A percentile compares a stretch with the other conserved stretches of the same genome.
These are phyloP conservation scores for Heliocidaris tuberculata DNA, from an alignment of 35 echinoderm and acorn worm species.

Conservation along the genomic window DNA sequence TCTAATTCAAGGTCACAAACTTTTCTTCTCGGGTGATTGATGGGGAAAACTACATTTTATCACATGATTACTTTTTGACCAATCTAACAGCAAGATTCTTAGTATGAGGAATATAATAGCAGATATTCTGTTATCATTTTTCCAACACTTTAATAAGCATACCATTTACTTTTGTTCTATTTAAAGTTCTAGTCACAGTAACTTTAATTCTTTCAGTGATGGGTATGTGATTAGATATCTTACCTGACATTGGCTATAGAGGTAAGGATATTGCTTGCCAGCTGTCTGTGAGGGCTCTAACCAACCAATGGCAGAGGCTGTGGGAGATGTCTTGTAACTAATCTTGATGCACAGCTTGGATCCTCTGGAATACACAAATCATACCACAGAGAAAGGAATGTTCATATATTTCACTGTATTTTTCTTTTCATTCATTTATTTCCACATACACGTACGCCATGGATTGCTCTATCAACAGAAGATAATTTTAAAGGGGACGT, in stretches of 20 bases:
- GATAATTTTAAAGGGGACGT: too few relatives aligned
- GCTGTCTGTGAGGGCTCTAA: conserved; percentile 79
- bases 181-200: too few relatives aligned
- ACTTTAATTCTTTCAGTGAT: background rate
- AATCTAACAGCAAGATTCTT: too few relatives aligned
- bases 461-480: too few relatives aligned
- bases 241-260: conserved; percentile 98
- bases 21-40: too few relatives aligned
- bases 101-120: too few relatives aligned
- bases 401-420: background rate
- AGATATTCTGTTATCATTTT: too few relatives aligned
- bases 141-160: too few relatives aligned
- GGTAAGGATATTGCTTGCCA: conserved; percentile 89
- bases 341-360: conserved; percentile 45
- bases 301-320: conserved; percentile 83
- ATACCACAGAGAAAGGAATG: background rate
- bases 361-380: conserved; percentile 48
- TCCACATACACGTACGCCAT: background rate
- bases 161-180: too few relatives aligned
- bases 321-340: conserved; percentile 75
- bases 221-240: background rate
- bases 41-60: too few relatives aligned
- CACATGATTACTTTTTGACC: too few relatives aligned
- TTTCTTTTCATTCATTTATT: background rate
- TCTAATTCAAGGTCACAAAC: too few relatives aligned